Conservation (phyloP, 1,140 invertebrate genomes). For the Aphaenogaster ashmeadi region DNA sequence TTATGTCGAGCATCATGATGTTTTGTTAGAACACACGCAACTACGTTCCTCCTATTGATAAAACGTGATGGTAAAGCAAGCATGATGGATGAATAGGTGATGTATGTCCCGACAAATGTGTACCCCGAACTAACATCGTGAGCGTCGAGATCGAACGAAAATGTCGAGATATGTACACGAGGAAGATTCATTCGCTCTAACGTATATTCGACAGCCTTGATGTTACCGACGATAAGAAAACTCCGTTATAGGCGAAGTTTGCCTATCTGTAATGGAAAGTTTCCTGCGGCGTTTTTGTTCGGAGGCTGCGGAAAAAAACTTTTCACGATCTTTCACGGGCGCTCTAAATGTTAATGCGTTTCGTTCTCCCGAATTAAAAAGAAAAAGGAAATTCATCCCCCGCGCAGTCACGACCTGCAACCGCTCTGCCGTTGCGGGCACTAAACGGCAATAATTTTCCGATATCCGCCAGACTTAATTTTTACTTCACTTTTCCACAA, state of each 20-base stretch:
- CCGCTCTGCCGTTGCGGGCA: neutral
- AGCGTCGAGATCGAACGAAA: constrained; percentile 38
- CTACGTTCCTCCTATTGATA: constrained; percentile 41
- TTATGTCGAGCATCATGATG: neutral
- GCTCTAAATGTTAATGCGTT: constrained; percentile 27
- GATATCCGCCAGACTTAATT: neutral
- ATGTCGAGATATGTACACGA: constrained; percentile 38
- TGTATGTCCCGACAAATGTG: constrained; percentile 38
- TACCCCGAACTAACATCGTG: constrained; percentile 30
- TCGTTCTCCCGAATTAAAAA: neutral
- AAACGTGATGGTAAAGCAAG: constrained; percentile 18
- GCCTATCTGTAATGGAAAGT: constrained; percentile 20
- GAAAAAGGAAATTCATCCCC: neutral
- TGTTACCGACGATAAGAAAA: constrained; percentile 38
- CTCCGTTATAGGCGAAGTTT: neutral
- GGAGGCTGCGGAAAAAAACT: neutral
- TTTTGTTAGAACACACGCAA: constrained; percentile 15
- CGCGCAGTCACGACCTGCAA: neutral
- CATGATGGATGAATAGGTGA: constrained; percentile 51
- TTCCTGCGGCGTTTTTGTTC: neutral
- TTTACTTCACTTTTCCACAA: neutral
- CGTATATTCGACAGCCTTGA: constrained; percentile 42
- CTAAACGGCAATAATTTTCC: constrained; percentile 9
- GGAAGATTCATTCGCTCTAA: constrained; percentile 40
- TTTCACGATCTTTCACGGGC: neutral